Conservation (phyloP, 2,113 vertebrate genomes). For the Xiphophorus maculatus region DNA sequence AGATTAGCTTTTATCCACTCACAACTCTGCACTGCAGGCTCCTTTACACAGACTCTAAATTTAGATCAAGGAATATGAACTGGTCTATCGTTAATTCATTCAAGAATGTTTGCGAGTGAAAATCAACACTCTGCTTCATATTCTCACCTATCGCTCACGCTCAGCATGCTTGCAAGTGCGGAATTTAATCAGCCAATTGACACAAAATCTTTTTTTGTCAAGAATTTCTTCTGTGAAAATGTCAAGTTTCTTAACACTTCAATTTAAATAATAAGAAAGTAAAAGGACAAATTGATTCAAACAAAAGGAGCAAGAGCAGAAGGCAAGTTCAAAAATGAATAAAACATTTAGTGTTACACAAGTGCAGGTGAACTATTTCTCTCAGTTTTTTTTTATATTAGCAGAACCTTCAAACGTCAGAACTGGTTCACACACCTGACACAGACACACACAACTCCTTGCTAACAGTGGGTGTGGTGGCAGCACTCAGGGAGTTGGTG, state of each 20-base stretch:
- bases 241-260: constrained; percentile 5
- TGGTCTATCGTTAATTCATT: constrained; percentile 16
- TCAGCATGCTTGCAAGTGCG: neutral
- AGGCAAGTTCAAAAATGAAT: neutral
- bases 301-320: neutral
- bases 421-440: constrained; percentile 77
- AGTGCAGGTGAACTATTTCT: neutral
- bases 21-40: constrained; percentile 13
- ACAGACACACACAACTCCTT: constrained; percentile 85
- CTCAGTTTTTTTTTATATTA: neutral
- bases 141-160: constrained; percentile 31
- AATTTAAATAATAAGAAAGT: neutral
- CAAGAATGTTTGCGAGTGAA: constrained; percentile 19
- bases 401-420: constrained; percentile 7
- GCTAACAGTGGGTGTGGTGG: constrained; percentile 95
- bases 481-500: constrained; percentile 95
- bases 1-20: constrained; percentile 36
- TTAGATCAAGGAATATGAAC: constrained; percentile 16
- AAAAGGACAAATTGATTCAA: no score
- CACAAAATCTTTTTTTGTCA: neutral
- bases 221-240: neutral
- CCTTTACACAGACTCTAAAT: constrained; percentile 5
- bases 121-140: constrained; percentile 27
- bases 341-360: constrained; percentile 27
- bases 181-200: constrained; percentile 8